Evolutionary conservation across 2,888 invertebrate species (phyloP).

Genomic region (Cephonodes hylas): DNA sequence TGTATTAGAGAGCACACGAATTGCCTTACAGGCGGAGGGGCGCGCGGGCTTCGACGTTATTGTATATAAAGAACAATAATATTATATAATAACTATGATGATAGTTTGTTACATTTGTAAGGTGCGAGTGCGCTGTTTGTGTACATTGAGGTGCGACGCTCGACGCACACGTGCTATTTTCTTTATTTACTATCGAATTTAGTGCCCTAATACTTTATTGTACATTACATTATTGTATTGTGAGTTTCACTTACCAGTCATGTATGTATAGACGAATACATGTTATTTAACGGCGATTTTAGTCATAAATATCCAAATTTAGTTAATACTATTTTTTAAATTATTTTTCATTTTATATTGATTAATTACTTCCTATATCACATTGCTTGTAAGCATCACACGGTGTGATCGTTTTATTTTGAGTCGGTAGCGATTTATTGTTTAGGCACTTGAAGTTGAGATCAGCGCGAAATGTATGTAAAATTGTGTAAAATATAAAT

Average conservation of each 20-base stretch:
- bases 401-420: conserved; percentile 64
- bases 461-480: conserved; percentile 37
- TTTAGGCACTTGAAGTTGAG: conserved; percentile 7
- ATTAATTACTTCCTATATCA: conserved; percentile 61
- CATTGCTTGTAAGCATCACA: conserved; percentile 71
- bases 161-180: conserved; percentile 67
- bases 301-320: conserved; percentile 82
- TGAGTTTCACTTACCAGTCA: conserved; percentile 80
- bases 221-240: conserved; percentile 52
- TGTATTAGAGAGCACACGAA: conserved; percentile 63
- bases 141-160: conserved; percentile 58
- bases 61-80: conserved; percentile 77
- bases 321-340: conserved; percentile 74
- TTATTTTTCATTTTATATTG: conserved; percentile 59
- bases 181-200: conserved; percentile 50
- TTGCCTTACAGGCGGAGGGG: conserved; percentile 62
- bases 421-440: conserved; percentile 53
- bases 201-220: conserved; percentile 68
- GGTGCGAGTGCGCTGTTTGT: conserved; percentile 64
- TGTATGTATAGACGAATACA: conserved; percentile 77
- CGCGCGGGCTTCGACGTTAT: conserved; percentile 60
- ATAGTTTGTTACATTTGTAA: conserved; percentile 76
- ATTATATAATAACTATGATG: conserved; percentile 59
- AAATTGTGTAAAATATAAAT: conserved; percentile 47
- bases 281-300: conserved; percentile 78